Evolutionary conservation across 2,113 vertebrate genomes (phyloP).

Genomic region (Oophaga pumilio): DNA sequence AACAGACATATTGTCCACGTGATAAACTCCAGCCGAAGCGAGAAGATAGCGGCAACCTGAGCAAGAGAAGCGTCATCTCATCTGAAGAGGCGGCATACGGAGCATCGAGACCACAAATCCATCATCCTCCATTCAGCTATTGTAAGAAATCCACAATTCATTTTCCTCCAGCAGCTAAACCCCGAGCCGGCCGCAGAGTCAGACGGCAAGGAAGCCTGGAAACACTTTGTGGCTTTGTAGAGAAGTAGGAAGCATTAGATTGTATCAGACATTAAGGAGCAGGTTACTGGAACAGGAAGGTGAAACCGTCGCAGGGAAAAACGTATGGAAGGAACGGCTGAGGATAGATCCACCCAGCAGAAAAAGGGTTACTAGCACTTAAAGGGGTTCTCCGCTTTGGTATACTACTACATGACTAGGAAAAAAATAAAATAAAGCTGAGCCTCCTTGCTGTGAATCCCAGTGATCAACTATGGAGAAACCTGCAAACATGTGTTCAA

Average conservation of each 20-base stretch:
- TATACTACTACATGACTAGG: too few relatives aligned
- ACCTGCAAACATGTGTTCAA: too few relatives aligned
- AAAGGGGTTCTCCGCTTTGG: too few relatives aligned
- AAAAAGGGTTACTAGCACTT: not conserved
- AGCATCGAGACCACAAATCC: not conserved
- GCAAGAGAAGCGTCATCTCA: not conserved
- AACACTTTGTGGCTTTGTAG: slow-evolving; percentile 5
- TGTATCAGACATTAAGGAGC: not conserved
- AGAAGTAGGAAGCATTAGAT: slow-evolving; percentile 14
- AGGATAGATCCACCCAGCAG: not conserved
- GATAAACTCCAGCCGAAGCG: not conserved
- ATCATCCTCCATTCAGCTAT: not conserved
- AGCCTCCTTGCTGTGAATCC: too few relatives aligned
- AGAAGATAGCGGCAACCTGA: not conserved
- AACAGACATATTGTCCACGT: not conserved
- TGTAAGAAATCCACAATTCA: slow-evolving; percentile 3
- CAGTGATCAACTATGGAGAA: too few relatives aligned
- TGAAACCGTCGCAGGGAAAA: slow-evolving; percentile 8
- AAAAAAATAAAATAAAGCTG: too few relatives aligned
- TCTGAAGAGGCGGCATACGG: not conserved
- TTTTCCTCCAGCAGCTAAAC: not conserved
- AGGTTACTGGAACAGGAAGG: not conserved
- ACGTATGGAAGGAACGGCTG: not conserved
- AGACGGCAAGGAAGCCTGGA: not conserved
- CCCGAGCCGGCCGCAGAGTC: not conserved